These are phyloP conservation scores for Tenthredo distinguenda DNA, from an alignment of 2,888 invertebrate genomes.

Conservation along the genomic window DNA sequence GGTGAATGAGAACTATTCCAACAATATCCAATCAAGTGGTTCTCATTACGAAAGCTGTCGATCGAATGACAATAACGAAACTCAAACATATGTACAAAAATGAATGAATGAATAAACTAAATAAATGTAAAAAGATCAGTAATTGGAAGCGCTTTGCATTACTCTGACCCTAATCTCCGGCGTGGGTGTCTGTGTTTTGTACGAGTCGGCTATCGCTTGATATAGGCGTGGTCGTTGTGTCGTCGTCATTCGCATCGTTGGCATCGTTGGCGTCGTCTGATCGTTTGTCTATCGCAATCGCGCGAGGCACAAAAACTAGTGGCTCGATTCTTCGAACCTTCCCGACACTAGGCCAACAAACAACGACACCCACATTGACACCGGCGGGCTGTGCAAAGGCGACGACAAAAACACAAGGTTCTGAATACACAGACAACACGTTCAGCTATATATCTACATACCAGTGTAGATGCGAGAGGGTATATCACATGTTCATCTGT, in stretches of 20 bases:
- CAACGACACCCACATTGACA: slow-evolving; percentile 33
- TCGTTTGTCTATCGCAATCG: slow-evolving; percentile 42
- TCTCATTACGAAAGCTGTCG: neutral
- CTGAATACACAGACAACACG: neutral
- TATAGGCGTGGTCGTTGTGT: slow-evolving; percentile 41
- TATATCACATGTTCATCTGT: neutral
- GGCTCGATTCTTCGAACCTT: slow-evolving; percentile 37
- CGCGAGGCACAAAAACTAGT: slow-evolving; percentile 31
- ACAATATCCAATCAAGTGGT: neutral
- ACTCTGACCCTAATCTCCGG: slow-evolving; percentile 35
- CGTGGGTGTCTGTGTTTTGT: slow-evolving; percentile 49
- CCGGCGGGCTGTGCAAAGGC: slow-evolving; percentile 2
- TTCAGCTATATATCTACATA: neutral
- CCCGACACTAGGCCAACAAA: slow-evolving; percentile 34
- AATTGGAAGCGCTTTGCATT: slow-evolving; percentile 19
- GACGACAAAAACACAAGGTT: slow-evolving; percentile 34
- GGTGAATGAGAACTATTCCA: neutral
- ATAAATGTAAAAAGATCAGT: neutral
- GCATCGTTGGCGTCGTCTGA: slow-evolving; percentile 31
- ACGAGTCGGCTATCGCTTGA: slow-evolving; percentile 36
- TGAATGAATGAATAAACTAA: neutral
- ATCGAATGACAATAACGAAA: neutral
- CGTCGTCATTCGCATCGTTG: slow-evolving; percentile 27
- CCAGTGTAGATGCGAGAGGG: neutral
- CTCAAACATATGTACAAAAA: neutral